These are phyloP conservation scores for Hetaerina titia DNA, from an alignment of 2,888 invertebrate genomes.

Conservation along the genomic window DNA sequence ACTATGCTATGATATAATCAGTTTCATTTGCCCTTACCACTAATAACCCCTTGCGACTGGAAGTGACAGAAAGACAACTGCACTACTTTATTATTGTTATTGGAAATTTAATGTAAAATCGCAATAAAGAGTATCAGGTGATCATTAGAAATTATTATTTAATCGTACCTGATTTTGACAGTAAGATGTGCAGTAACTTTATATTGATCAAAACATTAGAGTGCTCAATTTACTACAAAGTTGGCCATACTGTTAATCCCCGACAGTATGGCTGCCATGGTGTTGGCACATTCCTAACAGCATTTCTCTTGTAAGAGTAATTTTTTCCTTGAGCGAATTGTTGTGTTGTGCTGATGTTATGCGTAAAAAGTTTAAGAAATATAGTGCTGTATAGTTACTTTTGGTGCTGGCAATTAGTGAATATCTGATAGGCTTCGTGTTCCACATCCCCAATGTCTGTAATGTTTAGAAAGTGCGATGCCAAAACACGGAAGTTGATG, in stretches of 20 bases:
- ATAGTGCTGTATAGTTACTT: background rate
- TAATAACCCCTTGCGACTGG: conserved; percentile 40
- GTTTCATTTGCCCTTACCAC: conserved; percentile 28
- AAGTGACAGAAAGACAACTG: conserved; percentile 60
- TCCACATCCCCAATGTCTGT: conserved; percentile 16
- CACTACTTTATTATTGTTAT: background rate
- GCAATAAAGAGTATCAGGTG: background rate
- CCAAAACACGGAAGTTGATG: conserved; percentile 67
- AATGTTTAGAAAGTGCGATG: conserved; percentile 66
- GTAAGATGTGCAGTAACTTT: background rate
- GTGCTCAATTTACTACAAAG: conserved; percentile 43
- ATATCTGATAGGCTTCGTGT: background rate
- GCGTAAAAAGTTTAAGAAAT: background rate
- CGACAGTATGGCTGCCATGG: conserved; percentile 66
- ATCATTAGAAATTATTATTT: background rate
- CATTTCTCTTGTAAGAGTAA: conserved; percentile 57
- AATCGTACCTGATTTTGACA: background rate
- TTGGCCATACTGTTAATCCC: conserved; percentile 57
- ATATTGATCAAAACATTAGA: conserved; percentile 18
- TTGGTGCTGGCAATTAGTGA: background rate
- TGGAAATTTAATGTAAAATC: background rate
- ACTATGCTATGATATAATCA: conserved; percentile 42
- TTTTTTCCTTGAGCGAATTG: background rate
- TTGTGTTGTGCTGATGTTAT: background rate
- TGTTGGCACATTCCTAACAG: conserved; percentile 66